Percentiles rank a stretch among this genome's conserved stretches.
Conservation (phyloP, 2,888 invertebrate species). For the Thumatha senex region DNA sequence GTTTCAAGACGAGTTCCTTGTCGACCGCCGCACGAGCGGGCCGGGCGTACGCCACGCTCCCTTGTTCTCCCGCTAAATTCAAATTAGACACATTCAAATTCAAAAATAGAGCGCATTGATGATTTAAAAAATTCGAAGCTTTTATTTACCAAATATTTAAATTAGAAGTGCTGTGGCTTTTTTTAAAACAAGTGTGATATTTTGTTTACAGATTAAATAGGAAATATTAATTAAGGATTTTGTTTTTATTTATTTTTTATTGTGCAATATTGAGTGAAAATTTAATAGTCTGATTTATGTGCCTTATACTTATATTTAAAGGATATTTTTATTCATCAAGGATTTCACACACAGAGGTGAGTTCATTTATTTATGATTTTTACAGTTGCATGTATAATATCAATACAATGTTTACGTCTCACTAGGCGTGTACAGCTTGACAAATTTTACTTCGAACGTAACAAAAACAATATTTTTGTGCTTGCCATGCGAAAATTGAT, state of each 20-base stretch:
- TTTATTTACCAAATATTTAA: not conserved
- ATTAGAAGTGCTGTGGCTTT: not conserved
- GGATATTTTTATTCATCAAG: conserved; percentile 12
- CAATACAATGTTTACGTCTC: no score
- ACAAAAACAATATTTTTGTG: no score
- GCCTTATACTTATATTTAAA: conserved; percentile 36
- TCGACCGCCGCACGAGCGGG: conserved; percentile 72
- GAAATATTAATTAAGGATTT: not conserved
- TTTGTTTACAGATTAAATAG: not conserved
- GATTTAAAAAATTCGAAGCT: conserved; percentile 2
- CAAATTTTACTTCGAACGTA: no score
- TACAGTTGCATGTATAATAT: not conserved
- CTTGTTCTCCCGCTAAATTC: conserved; percentile 57
- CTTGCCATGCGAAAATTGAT: no score
- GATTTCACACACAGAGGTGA: conserved; percentile 25
- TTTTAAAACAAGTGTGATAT: not conserved
- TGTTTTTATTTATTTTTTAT: conserved; percentile 10
- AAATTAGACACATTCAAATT: conserved; percentile 30
- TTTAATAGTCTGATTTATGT: conserved; percentile 55
- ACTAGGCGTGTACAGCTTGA: no score
- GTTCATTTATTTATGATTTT: not conserved
- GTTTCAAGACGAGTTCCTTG: conserved; percentile 75
- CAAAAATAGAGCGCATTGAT: conserved; percentile 7
- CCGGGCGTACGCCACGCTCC: conserved; percentile 55
- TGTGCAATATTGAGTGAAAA: conserved; percentile 38